A percentile compares a stretch with the other conserved stretches of the same genome.
Evolutionary conservation across 2,888 invertebrate species (phyloP).

Genomic region (Chrysodeixis includens): DNA sequence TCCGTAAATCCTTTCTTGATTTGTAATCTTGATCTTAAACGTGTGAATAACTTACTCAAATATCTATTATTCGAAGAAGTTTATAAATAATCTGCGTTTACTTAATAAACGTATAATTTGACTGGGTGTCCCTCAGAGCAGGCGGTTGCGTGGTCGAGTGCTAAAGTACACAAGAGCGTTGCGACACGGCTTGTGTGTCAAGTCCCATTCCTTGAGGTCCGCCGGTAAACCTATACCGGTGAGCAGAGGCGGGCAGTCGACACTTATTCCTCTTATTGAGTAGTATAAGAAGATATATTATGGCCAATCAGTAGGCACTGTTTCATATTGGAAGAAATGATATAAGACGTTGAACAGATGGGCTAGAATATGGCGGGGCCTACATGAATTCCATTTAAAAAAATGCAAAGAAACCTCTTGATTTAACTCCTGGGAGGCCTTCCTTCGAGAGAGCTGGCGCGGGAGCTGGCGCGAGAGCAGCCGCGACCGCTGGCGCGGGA

Average conservation of each 20-base stretch:
- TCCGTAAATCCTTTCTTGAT: too few relatives aligned
- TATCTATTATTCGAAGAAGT: neutral
- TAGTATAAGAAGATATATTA: too few relatives aligned
- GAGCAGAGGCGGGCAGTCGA: neutral
- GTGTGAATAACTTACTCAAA: neutral
- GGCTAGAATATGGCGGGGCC: too few relatives aligned
- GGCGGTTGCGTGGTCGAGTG: conserved; percentile 41
- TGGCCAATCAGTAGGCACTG: too few relatives aligned
- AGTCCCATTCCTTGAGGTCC: conserved; percentile 49
- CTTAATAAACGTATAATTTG: neutral
- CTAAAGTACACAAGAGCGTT: conserved; percentile 32
- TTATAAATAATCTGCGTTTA: neutral
- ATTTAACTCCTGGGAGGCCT: too few relatives aligned
- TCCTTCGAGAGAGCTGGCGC: too few relatives aligned
- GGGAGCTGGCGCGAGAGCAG: too few relatives aligned
- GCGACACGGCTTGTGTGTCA: conserved; percentile 28
- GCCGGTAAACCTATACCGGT: conserved; percentile 17
- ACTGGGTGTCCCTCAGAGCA: conserved; percentile 15
- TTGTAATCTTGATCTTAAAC: neutral
- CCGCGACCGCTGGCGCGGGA: too few relatives aligned
- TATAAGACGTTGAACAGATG: too few relatives aligned
- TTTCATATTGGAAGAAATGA: too few relatives aligned
- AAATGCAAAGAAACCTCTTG: too few relatives aligned
- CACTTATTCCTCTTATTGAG: neutral
- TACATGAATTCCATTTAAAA: too few relatives aligned